Base-by-base conservation (phyloP, 1,140 invertebrate genomes). In the Neodiprion fabricii region DNA sequence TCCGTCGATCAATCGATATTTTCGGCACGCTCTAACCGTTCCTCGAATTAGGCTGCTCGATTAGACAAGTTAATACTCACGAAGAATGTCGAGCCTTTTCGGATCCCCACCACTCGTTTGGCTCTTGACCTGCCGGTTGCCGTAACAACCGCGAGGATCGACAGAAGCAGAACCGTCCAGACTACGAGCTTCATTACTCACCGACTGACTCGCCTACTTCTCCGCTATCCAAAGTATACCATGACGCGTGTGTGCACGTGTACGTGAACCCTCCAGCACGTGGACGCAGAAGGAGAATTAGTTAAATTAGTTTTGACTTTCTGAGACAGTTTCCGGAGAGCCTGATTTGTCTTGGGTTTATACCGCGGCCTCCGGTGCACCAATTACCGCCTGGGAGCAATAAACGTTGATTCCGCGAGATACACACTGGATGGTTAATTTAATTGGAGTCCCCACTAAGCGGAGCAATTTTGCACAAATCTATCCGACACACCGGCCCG, bases 341-440 rank as follows among this genome's bases (percentile, higher is more conserved):
- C 74, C 75, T 76, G 79, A 79, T 79, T 80, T 78, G 72, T 73
- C 70, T 72, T 40, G 72, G 77, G 23, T 65, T 77, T 77, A 40
- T 40, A 73, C 70, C 49, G 14, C 14, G 53, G 72, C 71, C 71
- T 77, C 66, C 67, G 48, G 47, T 73, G 67, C 53, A 75, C 77
- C 76, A 82, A 82, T 82, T 80, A 82, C 75, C 74, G 79, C 73
- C 12, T 74, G 71, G 71, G 23, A 76, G 70, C 47, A 76, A 67
- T 67, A 75, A 74, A 73, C 75, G 73, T 76, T 79, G 76, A 83
- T 80, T 80, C 75, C 77, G n/a, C 9, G 70, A 66, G 21, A 76
- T 70, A 74, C 73, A 77, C 70, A 76, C 66, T 50, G 68, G 68
- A 11, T 69, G 21, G 11, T 69, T 23, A 69, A 69, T 69, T 69